These are phyloP conservation scores for Metalampra italica DNA, from an alignment of 2,888 invertebrate species.

Conservation along the genomic window DNA sequence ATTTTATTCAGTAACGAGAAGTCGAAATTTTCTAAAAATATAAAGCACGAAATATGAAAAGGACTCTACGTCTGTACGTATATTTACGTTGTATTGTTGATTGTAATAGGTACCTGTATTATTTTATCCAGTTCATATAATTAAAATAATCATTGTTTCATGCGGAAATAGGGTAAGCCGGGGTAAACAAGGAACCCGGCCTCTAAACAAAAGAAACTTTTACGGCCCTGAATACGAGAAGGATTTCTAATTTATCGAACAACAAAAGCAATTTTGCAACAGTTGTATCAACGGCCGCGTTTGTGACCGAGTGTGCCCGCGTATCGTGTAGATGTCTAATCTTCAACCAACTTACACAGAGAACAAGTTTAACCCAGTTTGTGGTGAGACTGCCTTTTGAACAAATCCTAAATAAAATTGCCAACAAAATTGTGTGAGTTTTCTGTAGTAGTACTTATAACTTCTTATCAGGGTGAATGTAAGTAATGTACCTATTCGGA, in stretches of 20 bases:
- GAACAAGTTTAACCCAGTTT: constrained; percentile 53
- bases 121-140: not conserved
- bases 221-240: constrained; percentile 33
- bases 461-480: no score
- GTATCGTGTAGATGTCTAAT: constrained; percentile 53
- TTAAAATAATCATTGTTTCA: constrained; percentile 9
- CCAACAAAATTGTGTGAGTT: not conserved
- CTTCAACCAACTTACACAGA: constrained; percentile 44
- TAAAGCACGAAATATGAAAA: no score
- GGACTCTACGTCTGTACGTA: no score
- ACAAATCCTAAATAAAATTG: not conserved
- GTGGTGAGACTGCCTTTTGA: constrained; percentile 28
- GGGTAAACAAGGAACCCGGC: constrained; percentile 34
- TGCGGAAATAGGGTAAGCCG: constrained; percentile 16
- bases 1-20: not conserved
- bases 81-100: not conserved
- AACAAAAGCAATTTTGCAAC: constrained; percentile 61
- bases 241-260: constrained; percentile 53
- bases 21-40: no score
- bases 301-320: constrained; percentile 26
- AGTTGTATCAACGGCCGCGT: constrained; percentile 36
- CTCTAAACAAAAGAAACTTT: constrained; percentile 35
- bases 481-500: no score
- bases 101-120: no score
- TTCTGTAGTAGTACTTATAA: not conserved